Conservation (phyloP, 2,888 invertebrate species). For the Acronicta psi region DNA sequence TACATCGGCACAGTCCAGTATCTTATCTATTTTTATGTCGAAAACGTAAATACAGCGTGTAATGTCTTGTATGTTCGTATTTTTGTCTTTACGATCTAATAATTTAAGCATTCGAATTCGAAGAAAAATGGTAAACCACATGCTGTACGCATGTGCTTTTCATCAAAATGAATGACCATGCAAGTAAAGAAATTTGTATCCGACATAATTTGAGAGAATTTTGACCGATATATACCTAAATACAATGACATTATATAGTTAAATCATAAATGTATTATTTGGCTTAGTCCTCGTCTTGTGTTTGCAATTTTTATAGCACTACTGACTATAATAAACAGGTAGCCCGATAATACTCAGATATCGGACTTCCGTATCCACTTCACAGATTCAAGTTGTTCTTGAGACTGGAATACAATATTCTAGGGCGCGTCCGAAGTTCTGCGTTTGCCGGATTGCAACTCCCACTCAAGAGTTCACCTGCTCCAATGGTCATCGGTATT, state of each 20-base stretch:
- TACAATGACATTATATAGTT: no score
- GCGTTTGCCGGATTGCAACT: neutral
- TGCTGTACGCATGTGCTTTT: slow-evolving; percentile 44
- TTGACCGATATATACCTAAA: slow-evolving; percentile 9
- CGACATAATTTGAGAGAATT: slow-evolving; percentile 31
- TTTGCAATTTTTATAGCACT: no score
- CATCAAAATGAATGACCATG: slow-evolving; percentile 47
- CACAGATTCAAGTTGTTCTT: neutral
- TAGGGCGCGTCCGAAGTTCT: neutral
- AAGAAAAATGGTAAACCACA: slow-evolving; percentile 42
- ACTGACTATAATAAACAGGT: neutral
- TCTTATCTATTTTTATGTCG: slow-evolving; percentile 43
- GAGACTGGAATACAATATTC: neutral
- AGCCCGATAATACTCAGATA: neutral
- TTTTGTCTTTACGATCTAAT: slow-evolving; percentile 57
- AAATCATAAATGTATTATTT: slow-evolving; percentile 24
- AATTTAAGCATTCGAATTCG: slow-evolving; percentile 45
- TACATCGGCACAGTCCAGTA: slow-evolving; percentile 39
- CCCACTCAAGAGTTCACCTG: slow-evolving; percentile 5
- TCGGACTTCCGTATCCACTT: neutral
- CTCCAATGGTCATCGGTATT: neutral
- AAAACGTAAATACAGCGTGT: slow-evolving; percentile 49
- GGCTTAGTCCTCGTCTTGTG: neutral
- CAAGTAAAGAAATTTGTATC: slow-evolving; percentile 44
- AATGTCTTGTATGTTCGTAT: slow-evolving; percentile 50